Base-by-base conservation (phyloP, 1,140 invertebrate genomes). In the Caenorhabditis inopinata region DNA sequence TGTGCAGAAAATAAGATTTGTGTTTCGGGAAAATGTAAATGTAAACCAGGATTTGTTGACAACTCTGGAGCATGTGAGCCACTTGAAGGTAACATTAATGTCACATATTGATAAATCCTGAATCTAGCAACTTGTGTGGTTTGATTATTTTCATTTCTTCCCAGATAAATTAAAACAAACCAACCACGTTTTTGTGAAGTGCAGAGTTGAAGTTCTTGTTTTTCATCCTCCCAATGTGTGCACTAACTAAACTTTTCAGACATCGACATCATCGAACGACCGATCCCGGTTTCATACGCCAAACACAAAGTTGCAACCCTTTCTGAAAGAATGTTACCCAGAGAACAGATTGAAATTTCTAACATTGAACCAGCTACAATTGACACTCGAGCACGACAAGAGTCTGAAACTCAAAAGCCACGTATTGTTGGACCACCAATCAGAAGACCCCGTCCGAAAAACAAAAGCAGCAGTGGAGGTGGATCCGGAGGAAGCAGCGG, bases 371-470 rank as follows among this genome's bases (percentile, higher is more conserved):
- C 58, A n/a, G 53, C 21, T 23, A n/a, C 45, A 29, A 14, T 78
- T 78, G 45, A 18, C 9, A 81, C 49, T 29, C 77, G 42, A 53
- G 74, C 35, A 9, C 23, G 58, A 21, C 32, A 68, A 47, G 18
- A 46, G 32, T 18, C 68, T 21, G 18, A 32, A 46, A 21, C 53
- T n/a, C 29, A 49, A 14, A 45, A 78, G 9, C 86, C 86, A 1
- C 53, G 86, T 23, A 79, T 87, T 21, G 78, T 76, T 9, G 85
- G 85, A 16, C 83, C 87, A 25, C 81, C 84, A 46, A 73, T 85
- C 27, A 46, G 82, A 16, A 9, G 82, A 25, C 82, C 83, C 16
- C 27, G 51, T 14, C 74, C 82, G 16, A 78, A 78, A 38, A 47
- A 14, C 14, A 74, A 74, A 47, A 58, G 45, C 9, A 47, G 47